Base-by-base conservation (phyloP, 1,140 invertebrate genomes). In the Agrypnia vestita region DNA sequence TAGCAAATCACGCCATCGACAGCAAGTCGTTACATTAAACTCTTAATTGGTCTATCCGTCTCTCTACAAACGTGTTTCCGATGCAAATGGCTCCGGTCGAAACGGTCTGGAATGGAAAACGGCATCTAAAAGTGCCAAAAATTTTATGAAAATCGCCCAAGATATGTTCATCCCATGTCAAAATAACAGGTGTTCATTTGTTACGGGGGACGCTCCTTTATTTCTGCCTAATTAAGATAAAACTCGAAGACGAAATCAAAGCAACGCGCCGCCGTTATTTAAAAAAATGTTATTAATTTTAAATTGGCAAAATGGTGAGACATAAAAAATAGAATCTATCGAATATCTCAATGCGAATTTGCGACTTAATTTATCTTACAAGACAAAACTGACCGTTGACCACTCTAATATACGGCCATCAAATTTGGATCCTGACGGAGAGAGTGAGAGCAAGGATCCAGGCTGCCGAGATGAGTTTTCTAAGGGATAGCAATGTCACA, bases 11-110 rank as follows among this genome's bases (percentile, higher is more conserved):
- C 46, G 44, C 44, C 15, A 69, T 4, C 46, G 64, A 47, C 64
- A 47, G n/a, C 64, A 13, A n/a, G 64, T 47, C 43, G 43, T 19
- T 69, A 69, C 64, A 69, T 69, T 69, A 69, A 69, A 69, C 44
- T 69, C 64, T 69, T 69, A 69, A 69, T 69, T 69, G 64, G 64
- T 47, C 43, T 21, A 69, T 69, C 19, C 17, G 46, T 69, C 64
- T 46, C 64, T 69, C n/a, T 15, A 35, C n/a, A 13, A 69, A 69
- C 64, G 44, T 17, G 64, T 69, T 69, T 17, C 43, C 64, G n/a
- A 69, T 69, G 64, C 44, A 17, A 69, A 69, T 69, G 17, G n/a
- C n/a, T 9, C 3, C 49, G 11, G 8, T 15, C 8, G 49, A 9
- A 4, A 15, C 8, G 11, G 11, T 15, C 49, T 13, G 11, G n/a